These are phyloP conservation scores for Alviniconcha marisindica DNA, from an alignment of 1,140 invertebrate species.

Conservation along the genomic window DNA sequence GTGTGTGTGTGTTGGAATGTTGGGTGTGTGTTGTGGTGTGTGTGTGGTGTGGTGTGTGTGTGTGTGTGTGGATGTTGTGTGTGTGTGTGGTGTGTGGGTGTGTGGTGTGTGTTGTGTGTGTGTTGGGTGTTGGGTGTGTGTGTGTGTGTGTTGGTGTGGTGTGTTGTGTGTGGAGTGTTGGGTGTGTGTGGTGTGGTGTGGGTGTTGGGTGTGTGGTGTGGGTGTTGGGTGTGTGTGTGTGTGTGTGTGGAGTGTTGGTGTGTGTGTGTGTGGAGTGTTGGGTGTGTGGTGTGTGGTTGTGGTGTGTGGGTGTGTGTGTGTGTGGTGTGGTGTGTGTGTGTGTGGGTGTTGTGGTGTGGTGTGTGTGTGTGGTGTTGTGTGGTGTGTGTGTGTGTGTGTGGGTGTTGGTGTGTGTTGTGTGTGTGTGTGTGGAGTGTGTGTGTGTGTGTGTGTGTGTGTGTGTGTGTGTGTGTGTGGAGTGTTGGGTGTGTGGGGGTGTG, in stretches of 20 bases:
- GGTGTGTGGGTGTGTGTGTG: too few relatives aligned
- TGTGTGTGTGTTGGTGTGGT: constrained; percentile 6
- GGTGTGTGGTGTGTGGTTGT: too few relatives aligned
- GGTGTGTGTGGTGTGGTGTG: too few relatives aligned
- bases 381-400: not conserved
- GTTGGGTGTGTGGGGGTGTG: too few relatives aligned
- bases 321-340: not conserved
- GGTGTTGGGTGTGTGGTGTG: too few relatives aligned
- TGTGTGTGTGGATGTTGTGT: constrained; percentile 18
- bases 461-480: constrained; percentile 15
- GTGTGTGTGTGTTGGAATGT: too few relatives aligned
- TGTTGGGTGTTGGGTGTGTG: too few relatives aligned
- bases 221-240: not conserved
- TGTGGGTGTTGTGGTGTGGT: constrained; percentile 16
- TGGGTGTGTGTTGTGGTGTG: too few relatives aligned
- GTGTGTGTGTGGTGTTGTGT: not conserved
- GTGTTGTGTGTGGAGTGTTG: constrained; percentile 15
- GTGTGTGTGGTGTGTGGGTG: constrained; percentile 8
- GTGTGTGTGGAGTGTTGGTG: constrained; percentile 15
- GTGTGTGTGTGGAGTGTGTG: not conserved
- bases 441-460: constrained; percentile 5
- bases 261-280: constrained; percentile 10
- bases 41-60: too few relatives aligned
- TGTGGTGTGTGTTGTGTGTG: too few relatives aligned
- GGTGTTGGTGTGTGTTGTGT: not conserved